Conservation (phyloP, 2,888 invertebrate genomes). For the Parascotia fuliginaria region DNA sequence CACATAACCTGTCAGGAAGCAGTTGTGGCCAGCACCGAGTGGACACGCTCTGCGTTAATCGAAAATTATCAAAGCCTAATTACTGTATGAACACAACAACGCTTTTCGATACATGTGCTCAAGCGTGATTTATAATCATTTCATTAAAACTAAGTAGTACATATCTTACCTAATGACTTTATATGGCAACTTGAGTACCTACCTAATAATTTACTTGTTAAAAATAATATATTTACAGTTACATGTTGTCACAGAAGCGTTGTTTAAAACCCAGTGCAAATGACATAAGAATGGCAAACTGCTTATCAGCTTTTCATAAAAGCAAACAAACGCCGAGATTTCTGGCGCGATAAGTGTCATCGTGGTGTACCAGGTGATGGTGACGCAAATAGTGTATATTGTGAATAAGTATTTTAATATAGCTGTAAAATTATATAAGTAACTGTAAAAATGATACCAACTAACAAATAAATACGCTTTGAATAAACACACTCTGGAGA, state of each 20-base stretch:
- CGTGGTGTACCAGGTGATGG: slow-evolving; percentile 8
- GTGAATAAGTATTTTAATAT: not conserved
- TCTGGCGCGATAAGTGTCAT: slow-evolving; percentile 39
- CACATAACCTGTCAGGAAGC: slow-evolving; percentile 69
- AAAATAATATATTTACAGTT: slow-evolving; percentile 29
- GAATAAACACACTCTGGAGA: not conserved
- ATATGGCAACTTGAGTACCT: slow-evolving; percentile 28
- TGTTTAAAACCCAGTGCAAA: slow-evolving; percentile 51
- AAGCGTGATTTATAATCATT: slow-evolving; percentile 41
- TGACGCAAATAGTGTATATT: slow-evolving; percentile 10
- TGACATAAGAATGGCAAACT: slow-evolving; percentile 46
- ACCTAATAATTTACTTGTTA: slow-evolving; percentile 12
- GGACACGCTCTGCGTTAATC: slow-evolving; percentile 69
- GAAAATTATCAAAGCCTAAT: slow-evolving; percentile 77
- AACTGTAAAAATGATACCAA: not conserved
- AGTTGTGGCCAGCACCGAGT: slow-evolving; percentile 50
- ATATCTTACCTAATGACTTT: slow-evolving; percentile 32
- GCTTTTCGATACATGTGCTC: slow-evolving; percentile 21
- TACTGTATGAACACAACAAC: slow-evolving; percentile 53
- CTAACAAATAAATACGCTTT: not conserved
- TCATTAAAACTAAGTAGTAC: slow-evolving; percentile 38
- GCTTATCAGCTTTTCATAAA: slow-evolving; percentile 53
- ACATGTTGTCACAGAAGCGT: slow-evolving; percentile 44
- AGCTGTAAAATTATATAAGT: not conserved
- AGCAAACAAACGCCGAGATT: slow-evolving; percentile 49